Evolutionary conservation across 2,888 invertebrate species (phyloP), one percentile per base, ranked within the genome.

Genomic region (Hololepta plana): DNA sequence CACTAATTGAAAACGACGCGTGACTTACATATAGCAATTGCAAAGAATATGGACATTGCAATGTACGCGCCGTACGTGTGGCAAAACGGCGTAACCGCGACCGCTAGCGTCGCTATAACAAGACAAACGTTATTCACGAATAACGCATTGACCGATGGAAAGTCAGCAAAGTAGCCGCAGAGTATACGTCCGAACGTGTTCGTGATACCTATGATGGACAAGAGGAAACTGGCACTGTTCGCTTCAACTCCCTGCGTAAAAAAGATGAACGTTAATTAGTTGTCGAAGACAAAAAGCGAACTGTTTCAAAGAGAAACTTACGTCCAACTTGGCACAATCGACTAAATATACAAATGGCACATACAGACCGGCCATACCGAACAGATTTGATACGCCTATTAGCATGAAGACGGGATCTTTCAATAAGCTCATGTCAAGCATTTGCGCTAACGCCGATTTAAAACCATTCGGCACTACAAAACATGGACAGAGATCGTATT

Each of bases 301-400:
- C n/a, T 17, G 7, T 17, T 17, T 17, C 6, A 21, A 20, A 15
- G 25, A 11, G 19, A 23, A 27, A 59, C 66, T 65, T 53, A 79
- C 79, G 45, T 74, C 71, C 29, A 61, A 51, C 32, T 55, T 62
- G 7, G 82, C 82, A 27, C 77, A 75, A 41, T 88, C 82, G 12
- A 88, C 84, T 28, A 96, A 66, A 50, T 87, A 96, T 24, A 91
- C 84, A 54, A 91, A 96, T 19, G 96, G 96, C 38, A 96, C 85
- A 55, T 93, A 93, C 28, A 95, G 71, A 37, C 95, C 95, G 27
- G 93, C 82, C 81, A 96, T 93, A 42, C 95, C 96, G 51, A 96
- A 87, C 30, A 96, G 64, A 54, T 93, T 95, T 35, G 88, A 90
- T 27, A 93, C 68, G 32, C 85, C 87, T 45, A 93, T 85, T 27